Conservation (phyloP, 2,113 vertebrate species). For the Carettochelys insculpta region DNA sequence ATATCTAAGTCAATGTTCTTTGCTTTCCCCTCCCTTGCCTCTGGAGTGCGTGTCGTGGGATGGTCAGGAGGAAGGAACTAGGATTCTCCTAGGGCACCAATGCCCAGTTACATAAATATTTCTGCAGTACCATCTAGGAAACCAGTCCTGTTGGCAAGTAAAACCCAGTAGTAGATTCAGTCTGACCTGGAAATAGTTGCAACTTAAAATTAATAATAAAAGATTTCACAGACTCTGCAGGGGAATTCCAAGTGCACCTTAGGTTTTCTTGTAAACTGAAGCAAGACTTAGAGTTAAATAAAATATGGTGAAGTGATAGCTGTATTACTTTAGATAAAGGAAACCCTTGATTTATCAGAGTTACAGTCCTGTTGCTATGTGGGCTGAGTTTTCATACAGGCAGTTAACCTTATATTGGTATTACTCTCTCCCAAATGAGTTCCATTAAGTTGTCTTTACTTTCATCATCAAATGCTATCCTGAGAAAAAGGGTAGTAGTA, state of each 20-base stretch:
- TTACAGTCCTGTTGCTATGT: neutral
- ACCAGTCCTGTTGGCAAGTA: neutral
- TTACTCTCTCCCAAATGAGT: neutral
- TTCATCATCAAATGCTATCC: neutral
- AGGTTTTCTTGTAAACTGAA: neutral
- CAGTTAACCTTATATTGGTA: neutral
- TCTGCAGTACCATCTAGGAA: neutral
- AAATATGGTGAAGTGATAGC: neutral
- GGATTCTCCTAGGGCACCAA: neutral
- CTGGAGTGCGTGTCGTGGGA: too few relatives aligned
- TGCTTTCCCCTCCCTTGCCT: neutral
- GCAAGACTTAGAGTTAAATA: neutral
- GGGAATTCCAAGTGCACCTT: neutral
- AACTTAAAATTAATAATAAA: neutral
- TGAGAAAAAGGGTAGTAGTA: neutral
- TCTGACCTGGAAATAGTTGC: neutral
- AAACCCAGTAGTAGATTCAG: neutral
- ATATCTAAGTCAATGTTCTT: neutral
- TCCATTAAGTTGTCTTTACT: neutral
- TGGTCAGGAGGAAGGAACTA: neutral
- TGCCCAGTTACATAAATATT: neutral
- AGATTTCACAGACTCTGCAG: neutral
- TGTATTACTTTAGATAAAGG: neutral
- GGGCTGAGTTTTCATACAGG: neutral
- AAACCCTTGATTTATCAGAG: neutral